Base-by-base conservation (phyloP, 2,888 invertebrate genomes). In the Pristionchus mayeri region DNA sequence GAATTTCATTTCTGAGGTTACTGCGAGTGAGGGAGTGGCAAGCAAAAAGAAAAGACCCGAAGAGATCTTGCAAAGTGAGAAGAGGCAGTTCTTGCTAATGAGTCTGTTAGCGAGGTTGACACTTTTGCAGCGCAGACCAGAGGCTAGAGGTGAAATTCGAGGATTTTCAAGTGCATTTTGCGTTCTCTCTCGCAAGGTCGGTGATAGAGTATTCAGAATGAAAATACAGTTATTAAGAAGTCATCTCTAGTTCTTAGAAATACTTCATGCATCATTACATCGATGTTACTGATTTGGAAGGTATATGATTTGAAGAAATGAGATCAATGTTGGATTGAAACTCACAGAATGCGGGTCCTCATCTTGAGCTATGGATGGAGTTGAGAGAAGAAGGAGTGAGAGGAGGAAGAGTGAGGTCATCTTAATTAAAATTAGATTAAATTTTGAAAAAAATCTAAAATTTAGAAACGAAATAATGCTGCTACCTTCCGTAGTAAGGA, bases 361-460 rank as follows among this genome's bases (percentile, higher is more conserved):
- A 44, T 71, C 71, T 40, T 71, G 71, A 2, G n/a, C 71, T 13
- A n/a, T 11, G 9, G 24, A 40, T 9, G 40, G n/a, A n/a, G 44
- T 9, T 2, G 71, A 71, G 71, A 71, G 40, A n/a, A 71, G 71
- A 40, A 71, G 71, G 7, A 71, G 71, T 16, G 71, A 71, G 37
- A 71, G 37, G 2, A 71, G 40, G 37, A 71, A 44, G 37, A 71
- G 71, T 9, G 40, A 71, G 71, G 71, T 44, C 71, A n/a, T 44
- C 71, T 44, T n/a, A 34, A 63, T 34, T 6, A 63, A 30, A 63
- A 63, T 24, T 63, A 3, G 27, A 60, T 54, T 54, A 27, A 3
- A 57, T 57, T 27, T 27, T n/a, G 27, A 11, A 6, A 9, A 1
- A 63, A 63, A 30, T 57, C 11, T 4, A 34, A 63, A 67, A 37